Evolutionary conservation across 2,113 vertebrate genomes (phyloP), one percentile per base, ranked within the genome.

Genomic region (Coptodon rendalli): DNA sequence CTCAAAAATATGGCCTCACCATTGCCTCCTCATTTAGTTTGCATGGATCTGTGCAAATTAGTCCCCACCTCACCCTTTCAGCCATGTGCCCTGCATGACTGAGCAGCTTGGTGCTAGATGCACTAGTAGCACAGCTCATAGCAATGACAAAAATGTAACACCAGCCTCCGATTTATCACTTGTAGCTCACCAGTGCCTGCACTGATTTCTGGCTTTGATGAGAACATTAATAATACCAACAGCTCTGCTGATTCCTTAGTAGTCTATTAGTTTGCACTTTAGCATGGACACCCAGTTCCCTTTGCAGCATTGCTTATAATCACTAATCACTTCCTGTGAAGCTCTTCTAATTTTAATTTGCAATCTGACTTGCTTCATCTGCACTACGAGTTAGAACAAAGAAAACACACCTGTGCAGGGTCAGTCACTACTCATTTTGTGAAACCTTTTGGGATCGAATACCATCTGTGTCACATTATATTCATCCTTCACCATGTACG

Each of bases 401-500:
- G 66, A 63, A 57, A 45, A 63, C 36, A 16, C 17, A 66, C 80
- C 34, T 80, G 81, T 22, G 3, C 40, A 14, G 8, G 84, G 68
- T 83, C 87, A 90, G 71, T 82, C 45, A 83, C 86, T 87, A 80
- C 59, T 81, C 48, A 10, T 85, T 87, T 54, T 52, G 50, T 82
- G 80, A 56, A 86, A 68, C 38, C 82, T 16, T 9, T 14, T 40
- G 17, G 73, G 11, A 61, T 43, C 71, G 68, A 90, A 73, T 40
- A 57, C 40, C 52, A 61, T 89, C 82, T 88, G 45, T 79, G 85
- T 92, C 61, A 78, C 80, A 53, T 57, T 80, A 45, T 82, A 82
- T 93, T 85, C 59, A 87, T 57, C 88, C 36, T 87, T 66, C 12
- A 43, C 68, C 34, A 48, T 82, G 82, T 84, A 92, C 68, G n/a